Evolutionary conservation across 2,888 invertebrate genomes (phyloP), one percentile per base, ranked within the genome.

Genomic region (Stenolophus ochropezus): DNA sequence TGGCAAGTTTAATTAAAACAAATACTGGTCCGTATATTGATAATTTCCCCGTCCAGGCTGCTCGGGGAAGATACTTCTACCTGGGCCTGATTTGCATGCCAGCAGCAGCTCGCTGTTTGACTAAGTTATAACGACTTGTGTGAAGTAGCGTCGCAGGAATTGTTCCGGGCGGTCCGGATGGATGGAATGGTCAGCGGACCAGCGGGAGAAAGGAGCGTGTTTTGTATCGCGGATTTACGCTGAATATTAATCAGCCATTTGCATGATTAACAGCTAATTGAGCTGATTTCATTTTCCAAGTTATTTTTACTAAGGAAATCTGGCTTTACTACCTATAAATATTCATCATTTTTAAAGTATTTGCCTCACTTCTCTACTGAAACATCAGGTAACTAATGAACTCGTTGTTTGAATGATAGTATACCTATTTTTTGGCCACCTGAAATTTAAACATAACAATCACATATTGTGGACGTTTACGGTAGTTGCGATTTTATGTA

Each of bases 111-210:
- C 18, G 42, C 33, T 69, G 69, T 69, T 69, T 69, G 33, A 69
- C 42, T 47, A 69, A 69, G 69, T 69, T 69, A 69, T 69, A 69
- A 69, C 47, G 69, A 69, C 69, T 69, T 69, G 69, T 69, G 69
- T 69, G 69, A 69, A 69, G 69, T 69, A 20, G 69, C 69, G 47
- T 69, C 69, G 42, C 33, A 42, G 33, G 47, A 69, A 69, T 69
- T 69, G 69, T 69, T 69, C 69, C 18, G 69, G 20, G 18, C 33
- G 16, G 47, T 16, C 14, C 5, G 42, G 69, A 21, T 16, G 20
- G 69, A 42, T 14, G 23, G 61, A 61, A 5, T n/a, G 61, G 61
- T 23, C 20, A 56, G 23, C 25, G 33, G 33, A 6, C 33, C 33
- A 42, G 8, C 14, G 61, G 61, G 61, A 61, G 4, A 14, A 61